Conservation (phyloP, 2,888 invertebrate species). For the Kuschelorhynchus macadamiae region DNA sequence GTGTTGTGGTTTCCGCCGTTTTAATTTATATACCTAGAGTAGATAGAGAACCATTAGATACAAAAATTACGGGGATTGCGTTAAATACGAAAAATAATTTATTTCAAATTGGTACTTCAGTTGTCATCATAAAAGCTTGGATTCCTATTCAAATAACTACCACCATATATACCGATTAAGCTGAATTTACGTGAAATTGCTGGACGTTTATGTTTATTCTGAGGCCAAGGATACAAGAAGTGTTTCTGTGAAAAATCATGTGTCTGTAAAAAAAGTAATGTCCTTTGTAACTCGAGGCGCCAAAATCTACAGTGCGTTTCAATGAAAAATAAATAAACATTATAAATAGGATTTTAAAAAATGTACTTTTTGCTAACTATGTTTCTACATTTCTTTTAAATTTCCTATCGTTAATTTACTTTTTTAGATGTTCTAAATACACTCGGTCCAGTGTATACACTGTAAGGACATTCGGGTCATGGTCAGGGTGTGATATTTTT, state of each 20-base stretch:
- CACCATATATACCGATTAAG: constrained; percentile 15
- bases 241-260: constrained; percentile 47
- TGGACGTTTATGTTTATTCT: constrained; percentile 51
- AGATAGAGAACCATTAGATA: constrained; percentile 10
- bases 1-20: constrained; percentile 11
- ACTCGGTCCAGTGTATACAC: too few species aligned
- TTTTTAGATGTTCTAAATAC: too few species aligned
- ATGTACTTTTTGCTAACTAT: too few species aligned
- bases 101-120: constrained; percentile 20
- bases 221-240: constrained; percentile 50
- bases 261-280: constrained; percentile 10
- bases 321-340: too few species aligned
- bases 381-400: too few species aligned
- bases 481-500: too few species aligned
- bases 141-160: constrained; percentile 18
- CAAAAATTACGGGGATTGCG: constrained; percentile 15
- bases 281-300: constrained; percentile 2
- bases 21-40: constrained; percentile 12
- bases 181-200: constrained; percentile 32
- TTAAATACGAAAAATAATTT: constrained; percentile 28
- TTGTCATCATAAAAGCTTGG: constrained; percentile 8
- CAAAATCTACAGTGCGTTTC: neutral
- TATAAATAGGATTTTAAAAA: too few species aligned
- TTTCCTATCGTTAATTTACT: too few species aligned
- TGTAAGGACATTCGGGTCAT: too few species aligned